Conservation (phyloP, 2,797 vertebrate species). For the Scarus forsteni region DNA sequence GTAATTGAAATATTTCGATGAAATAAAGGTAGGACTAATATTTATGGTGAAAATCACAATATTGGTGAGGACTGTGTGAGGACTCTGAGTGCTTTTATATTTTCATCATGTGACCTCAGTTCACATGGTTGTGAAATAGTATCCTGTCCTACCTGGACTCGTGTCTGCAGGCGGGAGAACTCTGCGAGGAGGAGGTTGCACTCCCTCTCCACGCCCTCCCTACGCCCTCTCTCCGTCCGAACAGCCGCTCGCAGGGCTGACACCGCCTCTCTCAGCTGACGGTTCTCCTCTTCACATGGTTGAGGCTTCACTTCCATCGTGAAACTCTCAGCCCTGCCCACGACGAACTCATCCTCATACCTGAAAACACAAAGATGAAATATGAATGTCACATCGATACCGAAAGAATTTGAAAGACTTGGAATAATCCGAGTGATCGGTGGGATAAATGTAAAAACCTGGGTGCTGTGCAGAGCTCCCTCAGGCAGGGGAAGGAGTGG, state of each 20-base stretch:
- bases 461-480: constrained; percentile 89
- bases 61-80: too few species aligned
- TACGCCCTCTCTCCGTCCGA: constrained; percentile 90
- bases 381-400: background rate
- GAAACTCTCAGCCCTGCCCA: constrained; percentile 85
- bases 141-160: constrained; percentile 68
- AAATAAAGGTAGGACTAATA: too few species aligned
- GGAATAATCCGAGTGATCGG: background rate
- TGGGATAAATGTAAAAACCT: constrained; percentile 58
- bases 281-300: constrained; percentile 92
- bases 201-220: constrained; percentile 92
- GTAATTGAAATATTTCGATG: too few species aligned
- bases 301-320: constrained; percentile 85
- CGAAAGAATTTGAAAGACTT: background rate
- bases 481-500: constrained; percentile 93
- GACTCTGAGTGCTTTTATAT: too few species aligned
- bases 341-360: constrained; percentile 90
- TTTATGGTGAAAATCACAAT: too few species aligned
- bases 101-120: background rate
- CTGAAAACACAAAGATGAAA: constrained; percentile 68
- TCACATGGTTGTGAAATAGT: too few species aligned
- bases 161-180: constrained; percentile 90
- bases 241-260: constrained; percentile 90
- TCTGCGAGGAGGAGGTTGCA: constrained; percentile 90
- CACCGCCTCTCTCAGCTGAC: constrained; percentile 91